These are phyloP conservation scores for Siniperca knerii DNA, from an alignment of 2,113 vertebrate species.

Conservation along the genomic window DNA sequence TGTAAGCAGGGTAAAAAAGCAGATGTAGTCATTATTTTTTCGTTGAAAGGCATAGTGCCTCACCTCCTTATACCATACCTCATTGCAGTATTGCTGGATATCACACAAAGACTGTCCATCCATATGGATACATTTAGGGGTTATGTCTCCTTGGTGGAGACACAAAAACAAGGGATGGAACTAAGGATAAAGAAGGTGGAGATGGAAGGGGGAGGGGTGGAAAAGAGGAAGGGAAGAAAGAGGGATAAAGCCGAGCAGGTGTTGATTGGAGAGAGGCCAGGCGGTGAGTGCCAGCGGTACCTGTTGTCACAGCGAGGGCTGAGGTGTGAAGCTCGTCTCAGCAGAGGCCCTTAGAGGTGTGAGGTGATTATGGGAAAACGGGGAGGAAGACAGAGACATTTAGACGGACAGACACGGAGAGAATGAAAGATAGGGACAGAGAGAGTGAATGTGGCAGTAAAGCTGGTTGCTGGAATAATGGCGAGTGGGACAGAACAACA, in stretches of 20 bases:
- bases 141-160: background rate
- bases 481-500: slow-evolving; percentile 70
- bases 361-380: slow-evolving; percentile 80
- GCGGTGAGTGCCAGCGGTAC: slow-evolving; percentile 79
- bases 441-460: slow-evolving; percentile 75
- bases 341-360: slow-evolving; percentile 79
- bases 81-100: background rate
- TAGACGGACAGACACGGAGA: slow-evolving; percentile 66
- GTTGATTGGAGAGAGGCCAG: slow-evolving; percentile 84
- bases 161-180: slow-evolving; percentile 31
- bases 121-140: background rate
- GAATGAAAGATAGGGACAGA: slow-evolving; percentile 52
- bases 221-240: slow-evolving; percentile 55
- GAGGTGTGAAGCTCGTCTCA: slow-evolving; percentile 80
- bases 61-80: background rate
- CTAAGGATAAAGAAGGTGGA: slow-evolving; percentile 42
- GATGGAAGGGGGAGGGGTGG: slow-evolving; percentile 25
- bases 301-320: slow-evolving; percentile 78
- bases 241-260: slow-evolving; percentile 76
- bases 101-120: background rate
- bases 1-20: slow-evolving; percentile 33
- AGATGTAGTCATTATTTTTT: slow-evolving; percentile 29
- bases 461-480: slow-evolving; percentile 70
- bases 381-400: slow-evolving; percentile 73
- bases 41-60: slow-evolving; percentile 6